These are phyloP conservation scores for Neosilurus hyrtlii DNA, from an alignment of 2,797 vertebrate species.

Conservation along the genomic window DNA sequence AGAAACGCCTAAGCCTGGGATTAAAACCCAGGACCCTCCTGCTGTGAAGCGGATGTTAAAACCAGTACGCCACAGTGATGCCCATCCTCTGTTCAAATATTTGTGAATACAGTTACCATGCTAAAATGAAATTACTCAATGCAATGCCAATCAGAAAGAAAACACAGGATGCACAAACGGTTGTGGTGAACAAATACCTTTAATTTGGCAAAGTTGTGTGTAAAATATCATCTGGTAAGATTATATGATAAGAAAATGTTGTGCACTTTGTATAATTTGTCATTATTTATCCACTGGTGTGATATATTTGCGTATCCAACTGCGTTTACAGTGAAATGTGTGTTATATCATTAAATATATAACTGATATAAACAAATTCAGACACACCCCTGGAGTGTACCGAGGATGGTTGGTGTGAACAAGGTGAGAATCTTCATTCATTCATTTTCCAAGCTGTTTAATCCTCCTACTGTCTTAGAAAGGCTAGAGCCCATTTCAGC, in stretches of 20 bases:
- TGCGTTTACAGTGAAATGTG: not conserved
- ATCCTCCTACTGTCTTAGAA: too few relatives aligned
- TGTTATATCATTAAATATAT: not conserved
- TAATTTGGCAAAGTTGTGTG: slow-evolving; percentile 40
- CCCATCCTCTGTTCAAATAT: not conserved
- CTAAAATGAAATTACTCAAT: not conserved
- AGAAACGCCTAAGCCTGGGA: too few relatives aligned
- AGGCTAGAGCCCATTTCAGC: too few relatives aligned
- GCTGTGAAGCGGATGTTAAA: too few relatives aligned
- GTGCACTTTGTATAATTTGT: slow-evolving; percentile 19
- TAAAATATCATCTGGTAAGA: slow-evolving; percentile 39
- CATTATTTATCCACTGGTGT: not conserved
- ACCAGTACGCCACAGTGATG: too few relatives aligned
- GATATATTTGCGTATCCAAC: not conserved
- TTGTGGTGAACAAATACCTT: slow-evolving; percentile 33
- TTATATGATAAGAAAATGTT: slow-evolving; percentile 28
- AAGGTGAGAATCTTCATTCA: not conserved
- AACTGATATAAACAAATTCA: slow-evolving; percentile 2
- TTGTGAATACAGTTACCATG: not conserved
- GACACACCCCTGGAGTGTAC: not conserved
- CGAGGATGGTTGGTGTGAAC: not conserved
- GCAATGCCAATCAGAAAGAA: not conserved
- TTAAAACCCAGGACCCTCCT: too few relatives aligned
- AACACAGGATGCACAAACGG: not conserved
- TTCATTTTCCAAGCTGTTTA: too few relatives aligned